Conservation (phyloP, 2,888 invertebrate genomes). For the Hirtodrosophila histrioides region DNA sequence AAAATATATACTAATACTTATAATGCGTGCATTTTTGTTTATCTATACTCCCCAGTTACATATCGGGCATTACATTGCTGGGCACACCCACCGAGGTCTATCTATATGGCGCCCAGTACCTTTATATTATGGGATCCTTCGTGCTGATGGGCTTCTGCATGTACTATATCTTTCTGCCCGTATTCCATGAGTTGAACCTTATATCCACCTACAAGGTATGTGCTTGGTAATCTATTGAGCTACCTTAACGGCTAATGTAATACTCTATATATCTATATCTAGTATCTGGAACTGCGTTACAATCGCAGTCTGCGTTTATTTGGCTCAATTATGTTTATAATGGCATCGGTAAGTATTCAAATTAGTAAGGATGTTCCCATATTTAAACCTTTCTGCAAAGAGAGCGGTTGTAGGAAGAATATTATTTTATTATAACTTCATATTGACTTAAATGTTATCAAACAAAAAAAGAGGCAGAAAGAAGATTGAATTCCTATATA, state of each 20-base stretch:
- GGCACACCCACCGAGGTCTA: constrained; percentile 92
- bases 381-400: too few species aligned
- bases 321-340: constrained; percentile 88
- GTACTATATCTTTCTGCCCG: constrained; percentile 88
- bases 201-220: constrained; percentile 91
- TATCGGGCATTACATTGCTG: constrained; percentile 91
- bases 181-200: constrained; percentile 88
- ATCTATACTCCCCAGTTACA: constrained; percentile 85
- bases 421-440: too few species aligned
- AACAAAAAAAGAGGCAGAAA: too few species aligned
- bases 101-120: constrained; percentile 90
- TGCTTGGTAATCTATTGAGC: neutral
- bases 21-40: neutral
- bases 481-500: too few species aligned
- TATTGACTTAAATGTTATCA: too few species aligned
- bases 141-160: constrained; percentile 86
- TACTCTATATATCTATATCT: constrained; percentile 8
- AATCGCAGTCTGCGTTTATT: constrained; percentile 88
- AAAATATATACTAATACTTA: too few species aligned
- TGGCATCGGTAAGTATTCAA: constrained; percentile 86
- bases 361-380: too few species aligned
- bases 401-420: too few species aligned
- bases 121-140: constrained; percentile 87
- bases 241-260: neutral
- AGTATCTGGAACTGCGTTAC: constrained; percentile 89